Base-by-base conservation (phyloP, 2,888 invertebrate genomes). In the Conchocele bisecta region DNA sequence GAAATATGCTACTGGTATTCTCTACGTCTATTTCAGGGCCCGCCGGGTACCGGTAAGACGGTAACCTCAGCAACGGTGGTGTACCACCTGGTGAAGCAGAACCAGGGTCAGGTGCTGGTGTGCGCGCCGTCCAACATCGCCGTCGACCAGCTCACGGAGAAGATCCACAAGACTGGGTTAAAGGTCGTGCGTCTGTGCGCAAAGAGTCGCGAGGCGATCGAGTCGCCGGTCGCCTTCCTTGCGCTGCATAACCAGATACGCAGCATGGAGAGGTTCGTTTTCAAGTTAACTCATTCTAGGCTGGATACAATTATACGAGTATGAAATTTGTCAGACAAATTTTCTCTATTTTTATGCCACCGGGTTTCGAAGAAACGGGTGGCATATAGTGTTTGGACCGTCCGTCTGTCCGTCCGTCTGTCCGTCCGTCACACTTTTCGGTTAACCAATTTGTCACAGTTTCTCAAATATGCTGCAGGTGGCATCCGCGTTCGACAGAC, bases 101-200 rank as follows among this genome's bases (percentile, higher is more conserved):
- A 95, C 83, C 96, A 97, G 4, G 97, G 97, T 0, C 92, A 93
- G 37, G 98, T 99, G 0, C 93, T 99, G 1, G 99, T 99, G 0
- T 99, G 99, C 91, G 99, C 99, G 0, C 99, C 99, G 0, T 98
- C 98, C 71, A 99, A 99, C 92, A 99, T 99, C 1, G 99, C 99
- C 26, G 99, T 99, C 0, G 99, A 99, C 91, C 99, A 99, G 88
- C 93, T 99, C 20, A 99, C 99, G 0, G 99, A 99, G 91, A 99
- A 99, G 92, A 99, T 99, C 61, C 99, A 99, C 91, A 94, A 95
- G 81, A 99, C 99, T 6, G 99, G 98, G 51, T 93, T 99, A 41
- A 99, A 98, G 92, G 90, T 93, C 66, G 98, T 99, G 2, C 93
- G 99, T 0, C 93, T 99, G 11, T 99, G 98, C 92, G 99, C 99